Conservation (phyloP, 2,888 invertebrate species). For the Cheilosia impressa region DNA sequence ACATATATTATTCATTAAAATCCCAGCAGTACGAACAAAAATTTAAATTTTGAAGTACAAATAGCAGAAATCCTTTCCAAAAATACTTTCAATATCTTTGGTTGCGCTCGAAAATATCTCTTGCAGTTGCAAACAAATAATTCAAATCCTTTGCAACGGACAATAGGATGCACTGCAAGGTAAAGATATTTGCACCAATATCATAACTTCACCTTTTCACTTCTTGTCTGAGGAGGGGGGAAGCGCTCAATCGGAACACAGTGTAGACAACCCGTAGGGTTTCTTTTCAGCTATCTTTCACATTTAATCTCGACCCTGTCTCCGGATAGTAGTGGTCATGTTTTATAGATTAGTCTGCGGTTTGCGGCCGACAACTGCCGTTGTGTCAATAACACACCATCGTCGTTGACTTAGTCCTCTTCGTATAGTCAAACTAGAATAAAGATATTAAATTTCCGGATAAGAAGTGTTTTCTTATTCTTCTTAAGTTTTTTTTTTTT, state of each 20-base stretch:
- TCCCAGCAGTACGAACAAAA: too few species aligned
- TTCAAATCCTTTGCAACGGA: slow-evolving; percentile 29
- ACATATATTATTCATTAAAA: too few species aligned
- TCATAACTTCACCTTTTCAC: slow-evolving; percentile 52
- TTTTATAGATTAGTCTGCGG: slow-evolving; percentile 68
- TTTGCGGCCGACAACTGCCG: slow-evolving; percentile 50
- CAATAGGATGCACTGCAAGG: slow-evolving; percentile 9
- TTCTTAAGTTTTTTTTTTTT: slow-evolving; percentile 18
- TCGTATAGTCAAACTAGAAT: slow-evolving; percentile 12
- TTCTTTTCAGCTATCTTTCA: slow-evolving; percentile 52
- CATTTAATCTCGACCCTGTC: slow-evolving; percentile 61
- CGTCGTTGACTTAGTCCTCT: slow-evolving; percentile 10
- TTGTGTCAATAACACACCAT: slow-evolving; percentile 50
- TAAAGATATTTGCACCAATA: slow-evolving; percentile 32
- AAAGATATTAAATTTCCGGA: slow-evolving; percentile 73
- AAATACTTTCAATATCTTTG: slow-evolving; percentile 16
- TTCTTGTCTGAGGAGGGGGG: not conserved
- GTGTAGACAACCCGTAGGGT: slow-evolving; percentile 51
- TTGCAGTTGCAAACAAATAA: slow-evolving; percentile 17
- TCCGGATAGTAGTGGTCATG: slow-evolving; percentile 33
- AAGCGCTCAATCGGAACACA: slow-evolving; percentile 5
- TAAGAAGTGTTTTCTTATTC: slow-evolving; percentile 44
- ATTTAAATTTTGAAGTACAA: not conserved
- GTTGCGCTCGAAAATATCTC: not conserved
- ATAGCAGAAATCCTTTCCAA: not conserved